A percentile compares a stretch with the other conserved stretches of the same genome.
phyloP scores from a whole-genome alignment of 2,888 invertebrate species.

The Drosophila nr. perissopoda region DNA sequence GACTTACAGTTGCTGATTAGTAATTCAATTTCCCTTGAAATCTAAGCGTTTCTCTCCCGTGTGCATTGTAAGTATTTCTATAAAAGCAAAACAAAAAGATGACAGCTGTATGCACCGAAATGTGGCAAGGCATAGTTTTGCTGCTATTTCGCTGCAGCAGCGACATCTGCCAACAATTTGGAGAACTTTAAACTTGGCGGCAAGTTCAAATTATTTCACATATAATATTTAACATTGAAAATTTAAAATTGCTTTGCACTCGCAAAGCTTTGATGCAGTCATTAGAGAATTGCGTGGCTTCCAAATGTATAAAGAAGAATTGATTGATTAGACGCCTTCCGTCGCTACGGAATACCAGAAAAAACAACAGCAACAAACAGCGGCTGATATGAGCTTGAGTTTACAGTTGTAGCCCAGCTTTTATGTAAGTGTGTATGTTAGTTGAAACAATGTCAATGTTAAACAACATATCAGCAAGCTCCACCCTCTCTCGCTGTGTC shows the following conservation, averaged over 20 bases:
- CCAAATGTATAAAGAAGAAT: not conserved
- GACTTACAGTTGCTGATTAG: not conserved
- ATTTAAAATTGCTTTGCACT: conserved; percentile 50
- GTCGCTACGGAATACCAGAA: conserved; percentile 1
- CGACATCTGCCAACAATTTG: not conserved
- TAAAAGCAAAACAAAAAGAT: not conserved
- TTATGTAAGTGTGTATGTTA: not conserved
- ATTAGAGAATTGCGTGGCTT: not conserved
- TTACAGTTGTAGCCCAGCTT: conserved; percentile 1
- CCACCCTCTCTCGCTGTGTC: not conserved
- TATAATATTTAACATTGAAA: not conserved
- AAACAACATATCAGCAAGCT: conserved; percentile 1
- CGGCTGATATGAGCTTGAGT: conserved; percentile 32
- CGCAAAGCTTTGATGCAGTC: conserved; percentile 52
- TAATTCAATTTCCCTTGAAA: not conserved
- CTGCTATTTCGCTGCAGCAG: conserved; percentile 20
- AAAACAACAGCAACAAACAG: conserved; percentile 3
- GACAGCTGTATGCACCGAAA: conserved; percentile 46
- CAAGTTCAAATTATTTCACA: conserved; percentile 53
- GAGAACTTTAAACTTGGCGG: not conserved
- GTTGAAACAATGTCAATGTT: conserved; percentile 45
- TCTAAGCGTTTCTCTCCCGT: not conserved
- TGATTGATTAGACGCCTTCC: not conserved
- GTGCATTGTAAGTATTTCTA: not conserved
- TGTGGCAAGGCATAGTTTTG: conserved; percentile 21